Conservation (phyloP, 2,888 invertebrate genomes). For the Trypoxylon attenuatum region DNA sequence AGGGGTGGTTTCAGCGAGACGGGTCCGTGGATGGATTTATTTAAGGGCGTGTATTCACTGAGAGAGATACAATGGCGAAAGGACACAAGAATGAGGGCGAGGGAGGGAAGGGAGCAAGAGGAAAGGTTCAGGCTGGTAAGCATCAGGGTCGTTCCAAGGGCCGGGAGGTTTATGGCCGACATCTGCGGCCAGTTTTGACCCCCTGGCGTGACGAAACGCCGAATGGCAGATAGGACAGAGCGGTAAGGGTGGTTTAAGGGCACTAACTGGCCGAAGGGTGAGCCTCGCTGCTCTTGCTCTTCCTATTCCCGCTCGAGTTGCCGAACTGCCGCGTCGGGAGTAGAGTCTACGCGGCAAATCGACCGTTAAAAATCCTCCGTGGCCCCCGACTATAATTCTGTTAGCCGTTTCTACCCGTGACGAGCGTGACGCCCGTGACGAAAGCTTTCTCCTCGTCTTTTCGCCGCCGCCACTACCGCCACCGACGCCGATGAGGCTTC, state of each 20-base stretch:
- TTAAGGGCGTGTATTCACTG: slow-evolving; percentile 71
- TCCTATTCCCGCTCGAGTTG: slow-evolving; percentile 14
- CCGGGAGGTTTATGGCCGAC: slow-evolving; percentile 67
- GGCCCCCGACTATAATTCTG: slow-evolving; percentile 51
- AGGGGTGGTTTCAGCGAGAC: slow-evolving; percentile 44
- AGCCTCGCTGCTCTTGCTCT: slow-evolving; percentile 24
- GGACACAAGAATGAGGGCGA: slow-evolving; percentile 33
- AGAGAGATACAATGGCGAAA: slow-evolving; percentile 65
- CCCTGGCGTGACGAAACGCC: slow-evolving; percentile 71
- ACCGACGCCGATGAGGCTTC: too few species aligned
- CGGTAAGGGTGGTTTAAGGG: slow-evolving; percentile 59
- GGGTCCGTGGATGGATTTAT: slow-evolving; percentile 64
- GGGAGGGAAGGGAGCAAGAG: slow-evolving; percentile 22
- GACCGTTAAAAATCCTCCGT: slow-evolving; percentile 72
- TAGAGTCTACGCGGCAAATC: slow-evolving; percentile 64
- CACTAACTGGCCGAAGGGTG: slow-evolving; percentile 60
- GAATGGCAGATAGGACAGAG: slow-evolving; percentile 49
- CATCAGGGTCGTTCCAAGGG: slow-evolving; percentile 44
- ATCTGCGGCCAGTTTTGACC: slow-evolving; percentile 73
- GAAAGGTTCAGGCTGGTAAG: too few species aligned
- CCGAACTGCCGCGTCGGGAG: background rate
- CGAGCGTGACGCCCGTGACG: slow-evolving; percentile 53
- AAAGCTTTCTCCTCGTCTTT: too few species aligned
- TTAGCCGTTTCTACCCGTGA: slow-evolving; percentile 49
- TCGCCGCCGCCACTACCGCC: too few species aligned